A percentile compares a stretch with the other conserved stretches of the same genome.
phyloP scores from a whole-genome alignment of 1,140 invertebrate genomes.

The Bombus polaris region DNA sequence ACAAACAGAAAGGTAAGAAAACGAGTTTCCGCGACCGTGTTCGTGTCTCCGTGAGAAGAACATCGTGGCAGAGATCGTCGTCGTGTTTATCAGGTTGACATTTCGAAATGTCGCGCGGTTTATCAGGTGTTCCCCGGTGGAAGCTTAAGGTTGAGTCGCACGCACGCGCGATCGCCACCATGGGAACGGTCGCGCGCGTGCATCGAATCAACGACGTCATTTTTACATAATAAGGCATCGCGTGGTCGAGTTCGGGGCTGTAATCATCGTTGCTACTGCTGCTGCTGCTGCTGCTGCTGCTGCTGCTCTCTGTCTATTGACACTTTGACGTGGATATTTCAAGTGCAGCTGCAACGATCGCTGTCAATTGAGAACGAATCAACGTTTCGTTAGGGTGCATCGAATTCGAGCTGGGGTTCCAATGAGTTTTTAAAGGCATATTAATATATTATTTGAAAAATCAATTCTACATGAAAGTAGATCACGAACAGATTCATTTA shows the following conservation, averaged over 20 bases:
- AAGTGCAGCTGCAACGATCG: slow-evolving; percentile 57
- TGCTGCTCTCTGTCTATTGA: slow-evolving; percentile 18
- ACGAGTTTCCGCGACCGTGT: no score
- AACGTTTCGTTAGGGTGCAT: slow-evolving; percentile 30
- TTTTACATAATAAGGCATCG: slow-evolving; percentile 79
- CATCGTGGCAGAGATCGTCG: slow-evolving; percentile 30
- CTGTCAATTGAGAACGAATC: slow-evolving; percentile 53
- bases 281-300: neutral
- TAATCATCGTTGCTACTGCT: neutral
- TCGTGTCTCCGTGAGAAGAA: neutral
- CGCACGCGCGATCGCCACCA: slow-evolving; percentile 42
- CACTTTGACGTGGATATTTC: slow-evolving; percentile 36
- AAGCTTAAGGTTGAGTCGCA: slow-evolving; percentile 46
- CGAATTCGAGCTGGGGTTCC: neutral
- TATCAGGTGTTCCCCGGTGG: slow-evolving; percentile 62
- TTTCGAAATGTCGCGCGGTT: slow-evolving; percentile 74
- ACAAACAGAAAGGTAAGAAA: neutral
- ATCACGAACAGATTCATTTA: neutral
- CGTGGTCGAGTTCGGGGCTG: slow-evolving; percentile 56
- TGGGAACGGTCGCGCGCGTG: slow-evolving; percentile 43
- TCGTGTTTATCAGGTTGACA: slow-evolving; percentile 69
- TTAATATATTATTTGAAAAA: neutral
- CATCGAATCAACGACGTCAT: slow-evolving; percentile 64
- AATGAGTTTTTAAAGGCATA: neutral
- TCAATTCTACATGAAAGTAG: neutral